These are phyloP conservation scores for Strongylocentrotus purpuratus DNA, from an alignment of 35 echinoderm and acorn worm species.

Conservation along the genomic window DNA sequence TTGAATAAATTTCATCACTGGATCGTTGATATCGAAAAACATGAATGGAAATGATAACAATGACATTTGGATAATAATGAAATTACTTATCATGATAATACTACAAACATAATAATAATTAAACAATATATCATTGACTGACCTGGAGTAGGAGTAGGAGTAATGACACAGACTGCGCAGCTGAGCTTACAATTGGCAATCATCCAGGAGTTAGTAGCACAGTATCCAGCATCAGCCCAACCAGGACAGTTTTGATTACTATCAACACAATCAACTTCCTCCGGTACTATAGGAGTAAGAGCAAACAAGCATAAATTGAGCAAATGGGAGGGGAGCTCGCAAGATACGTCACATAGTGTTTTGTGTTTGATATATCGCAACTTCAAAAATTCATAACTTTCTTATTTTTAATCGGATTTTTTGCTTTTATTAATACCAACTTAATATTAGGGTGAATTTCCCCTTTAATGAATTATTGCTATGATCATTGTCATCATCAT, in stretches of 20 bases:
- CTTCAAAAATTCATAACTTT: too few relatives aligned
- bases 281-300: not conserved
- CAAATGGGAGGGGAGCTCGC: too few relatives aligned
- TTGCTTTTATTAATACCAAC: too few relatives aligned
- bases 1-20: too few relatives aligned
- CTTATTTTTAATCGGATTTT: too few relatives aligned
- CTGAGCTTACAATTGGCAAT: slow-evolving; percentile 47
- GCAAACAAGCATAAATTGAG: not conserved
- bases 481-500: too few relatives aligned
- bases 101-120: too few relatives aligned
- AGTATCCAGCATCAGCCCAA: slow-evolving; percentile 52
- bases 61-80: not conserved
- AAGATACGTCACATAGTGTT: too few relatives aligned
- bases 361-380: too few relatives aligned
- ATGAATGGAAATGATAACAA: not conserved
- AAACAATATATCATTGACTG: not conserved
- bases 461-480: too few relatives aligned
- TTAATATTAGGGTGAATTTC: too few relatives aligned
- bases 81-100: not conserved
- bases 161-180: slow-evolving; percentile 43
- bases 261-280: slow-evolving; percentile 45
- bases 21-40: too few relatives aligned
- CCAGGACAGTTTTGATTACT: slow-evolving; percentile 20
- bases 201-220: slow-evolving; percentile 44
- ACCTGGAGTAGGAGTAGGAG: slow-evolving; percentile 24